phyloP scores from a whole-genome alignment of 1,140 invertebrate species.

The Harlomillsia oculata region DNA sequence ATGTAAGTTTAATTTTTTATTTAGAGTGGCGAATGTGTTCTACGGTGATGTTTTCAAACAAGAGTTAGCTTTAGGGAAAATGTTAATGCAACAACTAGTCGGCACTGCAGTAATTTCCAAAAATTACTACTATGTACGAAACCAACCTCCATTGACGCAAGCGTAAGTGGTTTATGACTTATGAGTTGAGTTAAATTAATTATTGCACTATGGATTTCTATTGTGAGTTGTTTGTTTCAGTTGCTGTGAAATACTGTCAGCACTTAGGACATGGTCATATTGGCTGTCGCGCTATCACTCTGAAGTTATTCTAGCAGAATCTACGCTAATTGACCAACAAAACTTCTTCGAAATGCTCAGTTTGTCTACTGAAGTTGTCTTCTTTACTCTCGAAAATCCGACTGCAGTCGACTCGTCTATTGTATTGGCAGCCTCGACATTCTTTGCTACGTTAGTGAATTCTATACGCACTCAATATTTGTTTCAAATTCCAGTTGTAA shows the following conservation, averaged over 20 bases:
- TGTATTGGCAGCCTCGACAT: constrained; percentile 18
- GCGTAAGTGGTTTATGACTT: too few relatives aligned
- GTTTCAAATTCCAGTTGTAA: constrained; percentile 24
- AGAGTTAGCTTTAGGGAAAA: constrained; percentile 29
- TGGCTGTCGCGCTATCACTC: constrained; percentile 45
- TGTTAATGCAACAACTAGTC: constrained; percentile 31
- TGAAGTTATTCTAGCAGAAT: constrained; percentile 31
- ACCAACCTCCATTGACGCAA: constrained; percentile 34
- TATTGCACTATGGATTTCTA: constrained; percentile 12
- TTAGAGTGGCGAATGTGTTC: constrained; percentile 29
- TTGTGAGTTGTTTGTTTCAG: constrained; percentile 41
- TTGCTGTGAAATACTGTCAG: constrained; percentile 57
- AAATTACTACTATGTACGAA: constrained; percentile 26
- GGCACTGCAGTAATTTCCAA: constrained; percentile 17
- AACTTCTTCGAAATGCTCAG: constrained; percentile 29
- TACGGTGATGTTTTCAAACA: constrained; percentile 34
- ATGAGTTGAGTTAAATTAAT: too few relatives aligned
- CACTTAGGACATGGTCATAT: constrained; percentile 56
- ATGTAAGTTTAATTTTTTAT: background rate
- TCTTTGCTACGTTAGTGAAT: constrained; percentile 29
- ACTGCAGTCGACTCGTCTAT: constrained; percentile 11
- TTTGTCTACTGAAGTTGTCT: constrained; percentile 18
- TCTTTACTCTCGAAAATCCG: constrained; percentile 26
- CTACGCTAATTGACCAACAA: constrained; percentile 20
- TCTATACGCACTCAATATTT: constrained; percentile 31